phyloP scores from a whole-genome alignment of 1,140 invertebrate species.

The Lerema accius region DNA sequence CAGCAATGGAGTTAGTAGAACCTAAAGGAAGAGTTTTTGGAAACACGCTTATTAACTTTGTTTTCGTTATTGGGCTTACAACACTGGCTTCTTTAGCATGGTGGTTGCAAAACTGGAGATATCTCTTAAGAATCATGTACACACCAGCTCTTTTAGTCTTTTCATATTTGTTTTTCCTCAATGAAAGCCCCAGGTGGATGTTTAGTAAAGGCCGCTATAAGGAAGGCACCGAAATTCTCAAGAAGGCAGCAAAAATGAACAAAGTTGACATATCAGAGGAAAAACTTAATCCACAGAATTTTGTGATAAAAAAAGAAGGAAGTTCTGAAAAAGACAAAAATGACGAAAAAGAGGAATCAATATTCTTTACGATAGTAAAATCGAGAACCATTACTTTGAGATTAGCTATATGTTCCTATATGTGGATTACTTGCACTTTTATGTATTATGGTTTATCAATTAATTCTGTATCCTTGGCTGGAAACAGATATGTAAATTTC shows the following conservation, averaged over 20 bases:
- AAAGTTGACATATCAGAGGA: constrained; percentile 83
- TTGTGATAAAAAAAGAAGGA: too few relatives aligned
- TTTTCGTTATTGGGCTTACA: too few relatives aligned
- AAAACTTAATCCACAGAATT: constrained; percentile 53
- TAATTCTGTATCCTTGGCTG: constrained; percentile 86
- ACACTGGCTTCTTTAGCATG: too few relatives aligned
- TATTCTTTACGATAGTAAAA: constrained; percentile 32
- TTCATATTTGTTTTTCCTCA: constrained; percentile 84
- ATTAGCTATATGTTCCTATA: constrained; percentile 62
- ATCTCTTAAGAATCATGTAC: too few relatives aligned
- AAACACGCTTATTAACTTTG: too few relatives aligned
- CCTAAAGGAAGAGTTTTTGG: too few relatives aligned
- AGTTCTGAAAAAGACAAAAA: background rate
- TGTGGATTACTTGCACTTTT: constrained; percentile 80
- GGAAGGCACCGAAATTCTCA: constrained; percentile 84
- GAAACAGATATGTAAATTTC: constrained; percentile 85
- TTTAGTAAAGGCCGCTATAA: constrained; percentile 82
- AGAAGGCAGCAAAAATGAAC: constrained; percentile 86
- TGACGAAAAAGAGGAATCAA: background rate
- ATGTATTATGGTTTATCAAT: constrained; percentile 88
- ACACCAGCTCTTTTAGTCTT: constrained; percentile 85
- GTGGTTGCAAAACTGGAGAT: too few relatives aligned
- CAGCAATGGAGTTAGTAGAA: too few relatives aligned
- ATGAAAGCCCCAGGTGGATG: constrained; percentile 89
- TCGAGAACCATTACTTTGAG: constrained; percentile 66